These are phyloP conservation scores for Mungos mungo DNA, from an alignment of 2,113 vertebrate genomes.

Conservation along the genomic window DNA sequence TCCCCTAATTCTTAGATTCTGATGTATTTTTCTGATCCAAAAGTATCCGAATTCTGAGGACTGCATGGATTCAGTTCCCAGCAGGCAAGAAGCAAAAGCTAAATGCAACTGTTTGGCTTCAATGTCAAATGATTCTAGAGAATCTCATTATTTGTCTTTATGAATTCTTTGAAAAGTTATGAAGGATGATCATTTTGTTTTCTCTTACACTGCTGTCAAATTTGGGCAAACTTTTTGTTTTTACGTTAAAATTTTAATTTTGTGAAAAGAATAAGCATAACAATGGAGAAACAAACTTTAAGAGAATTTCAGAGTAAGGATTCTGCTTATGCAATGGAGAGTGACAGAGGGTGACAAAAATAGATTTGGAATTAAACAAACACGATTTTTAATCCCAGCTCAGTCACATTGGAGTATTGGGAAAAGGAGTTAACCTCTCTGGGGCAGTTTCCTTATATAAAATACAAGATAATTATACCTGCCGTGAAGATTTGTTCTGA, in stretches of 20 bases:
- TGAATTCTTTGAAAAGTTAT: background rate
- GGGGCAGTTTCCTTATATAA: background rate
- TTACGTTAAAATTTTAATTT: background rate
- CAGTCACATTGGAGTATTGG: background rate
- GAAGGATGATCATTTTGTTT: background rate
- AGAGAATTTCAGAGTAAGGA: background rate
- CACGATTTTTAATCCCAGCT: background rate
- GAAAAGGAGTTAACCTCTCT: background rate
- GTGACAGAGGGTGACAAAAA: background rate
- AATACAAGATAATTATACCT: background rate
- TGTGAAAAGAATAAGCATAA: background rate
- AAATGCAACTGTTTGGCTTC: background rate
- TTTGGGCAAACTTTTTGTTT: background rate
- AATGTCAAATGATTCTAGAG: background rate
- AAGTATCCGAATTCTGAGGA: background rate
- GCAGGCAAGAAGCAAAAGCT: background rate
- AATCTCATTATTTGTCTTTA: conserved; percentile 27
- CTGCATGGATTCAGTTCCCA: background rate
- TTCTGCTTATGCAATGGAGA: background rate
- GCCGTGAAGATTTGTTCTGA: background rate
- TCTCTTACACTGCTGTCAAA: background rate
- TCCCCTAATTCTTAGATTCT: background rate
- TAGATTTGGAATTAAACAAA: background rate
- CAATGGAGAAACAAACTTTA: background rate
- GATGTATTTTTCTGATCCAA: background rate